A percentile compares a stretch with the other conserved stretches of the same genome.
Conservation (phyloP, 2,888 invertebrate genomes). For the Athalia circularis region DNA sequence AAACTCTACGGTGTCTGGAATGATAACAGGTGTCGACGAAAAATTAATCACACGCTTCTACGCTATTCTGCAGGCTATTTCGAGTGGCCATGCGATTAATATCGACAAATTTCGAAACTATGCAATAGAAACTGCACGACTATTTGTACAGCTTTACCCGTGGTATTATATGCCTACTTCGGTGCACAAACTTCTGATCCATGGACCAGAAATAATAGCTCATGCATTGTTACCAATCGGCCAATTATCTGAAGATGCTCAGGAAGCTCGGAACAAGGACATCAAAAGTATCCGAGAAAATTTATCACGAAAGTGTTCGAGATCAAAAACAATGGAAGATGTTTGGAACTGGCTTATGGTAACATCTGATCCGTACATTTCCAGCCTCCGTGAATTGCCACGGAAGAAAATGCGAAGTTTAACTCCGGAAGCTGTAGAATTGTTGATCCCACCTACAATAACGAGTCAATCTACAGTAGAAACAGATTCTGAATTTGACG, state of each 20-base stretch:
- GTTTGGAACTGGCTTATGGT: conserved; percentile 55
- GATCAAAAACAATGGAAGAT: conserved; percentile 53
- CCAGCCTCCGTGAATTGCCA: conserved; percentile 47
- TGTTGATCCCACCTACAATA: conserved; percentile 8
- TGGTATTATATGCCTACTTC: conserved; percentile 58
- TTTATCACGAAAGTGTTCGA: conserved; percentile 53
- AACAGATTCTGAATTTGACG: conserved; percentile 22
- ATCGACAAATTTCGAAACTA: conserved; percentile 50
- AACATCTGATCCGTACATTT: conserved; percentile 56
- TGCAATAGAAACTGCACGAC: conserved; percentile 49
- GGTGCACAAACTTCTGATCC: conserved; percentile 57
- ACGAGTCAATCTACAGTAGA: conserved; percentile 15
- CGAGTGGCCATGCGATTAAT: no score
- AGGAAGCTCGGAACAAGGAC: conserved; percentile 52
- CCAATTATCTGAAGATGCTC: conserved; percentile 52
- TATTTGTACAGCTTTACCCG: conserved; percentile 53
- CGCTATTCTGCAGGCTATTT: no score
- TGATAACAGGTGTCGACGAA: conserved; percentile 47
- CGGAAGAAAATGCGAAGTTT: conserved; percentile 13
- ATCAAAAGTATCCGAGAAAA: conserved; percentile 52
- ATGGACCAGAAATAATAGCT: conserved; percentile 52
- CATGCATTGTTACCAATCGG: conserved; percentile 49
- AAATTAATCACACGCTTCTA: no score
- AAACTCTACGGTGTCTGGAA: conserved; percentile 39
- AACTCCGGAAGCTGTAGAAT: conserved; percentile 19